These are phyloP conservation scores for Mantis religiosa DNA, from an alignment of 2,888 invertebrate species.

Conservation along the genomic window DNA sequence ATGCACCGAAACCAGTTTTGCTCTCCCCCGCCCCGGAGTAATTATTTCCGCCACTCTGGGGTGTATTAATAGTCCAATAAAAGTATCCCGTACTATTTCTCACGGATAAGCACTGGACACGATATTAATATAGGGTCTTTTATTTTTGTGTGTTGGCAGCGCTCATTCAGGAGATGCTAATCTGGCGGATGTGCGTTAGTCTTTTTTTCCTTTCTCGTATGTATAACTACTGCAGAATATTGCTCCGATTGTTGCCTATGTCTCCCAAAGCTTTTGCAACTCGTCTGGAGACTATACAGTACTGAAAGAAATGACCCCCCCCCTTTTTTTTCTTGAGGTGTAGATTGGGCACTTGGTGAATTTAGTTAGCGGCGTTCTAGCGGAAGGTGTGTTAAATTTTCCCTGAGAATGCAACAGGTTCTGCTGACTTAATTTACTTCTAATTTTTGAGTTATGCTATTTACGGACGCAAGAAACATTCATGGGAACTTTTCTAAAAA, in stretches of 20 bases:
- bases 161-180: not conserved
- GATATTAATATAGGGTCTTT: not conserved
- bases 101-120: not conserved
- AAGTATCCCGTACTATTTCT: not conserved
- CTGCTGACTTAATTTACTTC: no score
- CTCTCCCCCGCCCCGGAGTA: not conserved
- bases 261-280: not conserved
- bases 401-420: no score
- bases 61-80: slow-evolving; percentile 3
- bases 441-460: no score
- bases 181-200: not conserved
- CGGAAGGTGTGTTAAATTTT: no score
- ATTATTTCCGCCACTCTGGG: not conserved
- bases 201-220: not conserved
- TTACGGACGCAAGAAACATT: no score
- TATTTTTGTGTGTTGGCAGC: not conserved
- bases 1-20: not conserved
- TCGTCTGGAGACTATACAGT: not conserved
- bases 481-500: no score
- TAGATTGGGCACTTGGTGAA: no score
- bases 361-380: no score
- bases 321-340: no score
- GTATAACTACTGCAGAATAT: not conserved
- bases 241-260: not conserved
- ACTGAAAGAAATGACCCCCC: not conserved